Percentiles rank a stretch among this genome's conserved stretches.
These are phyloP conservation scores for Drosophila cognata DNA, from an alignment of 2,888 invertebrate species.

Conservation along the genomic window DNA sequence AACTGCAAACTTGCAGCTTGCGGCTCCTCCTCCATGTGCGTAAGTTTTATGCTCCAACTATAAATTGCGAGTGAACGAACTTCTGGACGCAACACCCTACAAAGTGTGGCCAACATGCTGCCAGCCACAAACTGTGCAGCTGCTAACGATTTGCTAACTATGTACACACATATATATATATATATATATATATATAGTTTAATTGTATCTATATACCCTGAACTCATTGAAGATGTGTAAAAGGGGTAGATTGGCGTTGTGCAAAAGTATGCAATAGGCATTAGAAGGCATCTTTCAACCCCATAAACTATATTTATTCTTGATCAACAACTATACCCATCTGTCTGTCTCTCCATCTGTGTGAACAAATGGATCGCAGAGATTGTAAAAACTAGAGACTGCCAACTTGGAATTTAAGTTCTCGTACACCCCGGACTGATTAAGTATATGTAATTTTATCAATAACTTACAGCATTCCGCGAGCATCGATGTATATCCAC, in stretches of 20 bases:
- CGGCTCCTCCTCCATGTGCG: constrained; percentile 50
- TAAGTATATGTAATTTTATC: background rate
- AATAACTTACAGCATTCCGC: background rate
- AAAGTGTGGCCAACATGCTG: constrained; percentile 35
- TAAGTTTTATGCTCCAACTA: constrained; percentile 52
- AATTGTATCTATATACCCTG: background rate
- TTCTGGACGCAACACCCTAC: constrained; percentile 6
- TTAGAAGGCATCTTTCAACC: background rate
- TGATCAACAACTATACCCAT: background rate
- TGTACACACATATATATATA: background rate
- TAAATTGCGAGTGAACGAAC: constrained; percentile 38
- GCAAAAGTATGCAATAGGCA: background rate
- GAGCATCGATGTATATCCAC: background rate
- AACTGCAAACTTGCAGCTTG: constrained; percentile 35
- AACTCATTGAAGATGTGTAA: background rate
- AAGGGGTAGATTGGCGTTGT: background rate
- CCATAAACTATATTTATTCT: background rate
- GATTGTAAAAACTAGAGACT: background rate
- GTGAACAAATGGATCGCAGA: too few species aligned
- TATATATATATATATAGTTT: background rate
- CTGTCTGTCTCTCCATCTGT: background rate
- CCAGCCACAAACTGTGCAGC: constrained; percentile 13
- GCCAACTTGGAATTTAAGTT: background rate
- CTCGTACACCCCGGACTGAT: background rate
- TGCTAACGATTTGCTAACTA: constrained; percentile 12